phyloP scores from a whole-genome alignment of 2,113 vertebrate species.

The Nycticorax nycticorax region DNA sequence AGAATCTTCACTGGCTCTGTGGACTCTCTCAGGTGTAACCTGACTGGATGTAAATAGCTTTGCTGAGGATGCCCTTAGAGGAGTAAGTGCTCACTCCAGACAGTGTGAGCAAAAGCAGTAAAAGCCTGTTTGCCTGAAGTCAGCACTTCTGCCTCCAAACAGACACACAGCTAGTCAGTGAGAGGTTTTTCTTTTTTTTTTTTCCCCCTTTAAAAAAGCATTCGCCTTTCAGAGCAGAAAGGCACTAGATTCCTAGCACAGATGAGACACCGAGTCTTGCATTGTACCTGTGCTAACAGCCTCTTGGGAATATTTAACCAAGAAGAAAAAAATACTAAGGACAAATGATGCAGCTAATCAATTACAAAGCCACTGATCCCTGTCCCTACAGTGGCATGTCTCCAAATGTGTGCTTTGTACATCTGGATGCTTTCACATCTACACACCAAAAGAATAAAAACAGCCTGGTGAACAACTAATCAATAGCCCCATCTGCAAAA shows the following conservation, averaged over 20 bases:
- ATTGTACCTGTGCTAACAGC: background rate
- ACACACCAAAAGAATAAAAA: background rate
- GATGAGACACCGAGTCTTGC: accelerated
- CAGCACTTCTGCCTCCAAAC: constrained; percentile 1
- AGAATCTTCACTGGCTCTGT: background rate
- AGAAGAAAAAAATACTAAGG: background rate
- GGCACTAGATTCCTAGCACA: background rate
- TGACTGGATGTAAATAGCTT: background rate
- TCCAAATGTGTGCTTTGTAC: background rate
- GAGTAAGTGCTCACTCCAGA: background rate
- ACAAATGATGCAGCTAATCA: background rate
- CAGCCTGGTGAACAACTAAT: background rate
- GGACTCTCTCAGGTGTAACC: background rate
- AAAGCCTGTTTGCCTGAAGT: background rate
- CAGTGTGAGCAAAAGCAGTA: background rate
- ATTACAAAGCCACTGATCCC: background rate
- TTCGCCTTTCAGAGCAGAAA: background rate
- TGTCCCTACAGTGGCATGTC: background rate
- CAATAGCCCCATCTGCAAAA: constrained; percentile 1
- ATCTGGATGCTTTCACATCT: background rate
- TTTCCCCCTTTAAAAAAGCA: background rate
- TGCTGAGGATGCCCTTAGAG: background rate
- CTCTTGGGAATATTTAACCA: background rate
- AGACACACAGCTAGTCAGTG: background rate
- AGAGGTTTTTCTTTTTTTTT: background rate